Evolutionary conservation across 1,140 invertebrate genomes (phyloP).

Genomic region (Drosophila bocki): DNA sequence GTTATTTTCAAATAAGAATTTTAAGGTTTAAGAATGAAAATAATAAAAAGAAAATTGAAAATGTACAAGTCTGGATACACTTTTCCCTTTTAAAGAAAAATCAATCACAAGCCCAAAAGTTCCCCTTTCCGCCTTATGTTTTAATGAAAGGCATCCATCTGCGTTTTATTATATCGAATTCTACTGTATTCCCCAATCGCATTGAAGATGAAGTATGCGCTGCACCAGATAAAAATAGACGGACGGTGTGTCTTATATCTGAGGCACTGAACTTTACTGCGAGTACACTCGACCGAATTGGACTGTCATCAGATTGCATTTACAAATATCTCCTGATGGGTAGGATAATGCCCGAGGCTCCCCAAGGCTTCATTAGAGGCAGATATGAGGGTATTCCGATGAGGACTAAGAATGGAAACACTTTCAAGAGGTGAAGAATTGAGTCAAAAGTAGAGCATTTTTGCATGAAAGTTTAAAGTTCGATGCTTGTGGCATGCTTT

Average conservation of each 20-base stretch:
- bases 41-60: background rate
- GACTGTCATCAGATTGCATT: constrained; percentile 1
- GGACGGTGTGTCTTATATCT: constrained; percentile 25
- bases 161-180: constrained; percentile 8
- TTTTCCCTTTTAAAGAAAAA: background rate
- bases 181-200: constrained; percentile 25
- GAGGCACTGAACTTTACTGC: constrained; percentile 46
- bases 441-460: background rate
- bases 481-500: constrained; percentile 52
- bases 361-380: constrained; percentile 33
- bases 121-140: background rate
- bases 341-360: constrained; percentile 45
- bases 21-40: background rate
- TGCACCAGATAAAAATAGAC: constrained; percentile 35
- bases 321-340: constrained; percentile 8
- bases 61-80: background rate
- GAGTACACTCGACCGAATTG: constrained; percentile 25
- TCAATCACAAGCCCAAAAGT: background rate
- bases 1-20: background rate
- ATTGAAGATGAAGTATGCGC: constrained; percentile 35
- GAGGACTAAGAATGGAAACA: constrained; percentile 23
- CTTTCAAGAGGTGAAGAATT: constrained; percentile 43
- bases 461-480: constrained; percentile 33
- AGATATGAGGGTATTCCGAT: constrained; percentile 23
- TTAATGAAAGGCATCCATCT: constrained; percentile 12